Conservation (phyloP, 2,113 vertebrate genomes). For the Stomatorhinus ivindoensis region DNA sequence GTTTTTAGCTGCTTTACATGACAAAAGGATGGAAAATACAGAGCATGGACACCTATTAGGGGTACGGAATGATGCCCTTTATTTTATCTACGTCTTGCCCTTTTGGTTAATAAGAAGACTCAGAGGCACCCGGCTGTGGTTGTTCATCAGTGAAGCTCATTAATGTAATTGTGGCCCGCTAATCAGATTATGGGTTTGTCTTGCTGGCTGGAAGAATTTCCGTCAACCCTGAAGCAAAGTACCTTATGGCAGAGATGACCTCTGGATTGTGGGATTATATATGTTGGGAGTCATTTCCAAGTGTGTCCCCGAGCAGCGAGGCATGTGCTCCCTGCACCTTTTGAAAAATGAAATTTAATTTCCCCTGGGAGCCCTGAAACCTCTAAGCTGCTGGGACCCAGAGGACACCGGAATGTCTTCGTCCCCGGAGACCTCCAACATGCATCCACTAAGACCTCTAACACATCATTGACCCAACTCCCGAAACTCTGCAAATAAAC, state of each 20-base stretch:
- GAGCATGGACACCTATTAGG: slow-evolving; percentile 25
- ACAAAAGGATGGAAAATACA: slow-evolving; percentile 22
- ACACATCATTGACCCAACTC: neutral
- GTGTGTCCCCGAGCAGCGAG: neutral
- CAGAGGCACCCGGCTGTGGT: slow-evolving; percentile 40
- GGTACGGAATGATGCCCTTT: slow-evolving; percentile 24
- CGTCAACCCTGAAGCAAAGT: slow-evolving; percentile 13
- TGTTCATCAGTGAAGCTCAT: slow-evolving; percentile 37
- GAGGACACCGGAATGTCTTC: neutral
- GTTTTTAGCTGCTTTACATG: neutral
- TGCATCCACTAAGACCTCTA: neutral
- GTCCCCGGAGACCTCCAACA: neutral
- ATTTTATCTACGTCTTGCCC: slow-evolving; percentile 23
- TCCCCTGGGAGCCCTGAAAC: slow-evolving; percentile 10
- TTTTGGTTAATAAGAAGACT: slow-evolving; percentile 29
- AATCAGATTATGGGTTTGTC: slow-evolving; percentile 53
- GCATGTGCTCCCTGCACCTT: slow-evolving; percentile 17
- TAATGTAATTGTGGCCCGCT: slow-evolving; percentile 50
- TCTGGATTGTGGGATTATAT: slow-evolving; percentile 10
- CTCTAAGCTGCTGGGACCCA: neutral
- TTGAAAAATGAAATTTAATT: slow-evolving; percentile 27
- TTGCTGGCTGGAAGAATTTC: slow-evolving; percentile 33
- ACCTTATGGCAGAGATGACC: neutral
- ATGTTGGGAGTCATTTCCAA: neutral
- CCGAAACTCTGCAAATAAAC: neutral